Evolutionary conservation across 1,140 invertebrate species (phyloP), one percentile per base, ranked within the genome.

Genomic region (Drosophila seguyi): DNA sequence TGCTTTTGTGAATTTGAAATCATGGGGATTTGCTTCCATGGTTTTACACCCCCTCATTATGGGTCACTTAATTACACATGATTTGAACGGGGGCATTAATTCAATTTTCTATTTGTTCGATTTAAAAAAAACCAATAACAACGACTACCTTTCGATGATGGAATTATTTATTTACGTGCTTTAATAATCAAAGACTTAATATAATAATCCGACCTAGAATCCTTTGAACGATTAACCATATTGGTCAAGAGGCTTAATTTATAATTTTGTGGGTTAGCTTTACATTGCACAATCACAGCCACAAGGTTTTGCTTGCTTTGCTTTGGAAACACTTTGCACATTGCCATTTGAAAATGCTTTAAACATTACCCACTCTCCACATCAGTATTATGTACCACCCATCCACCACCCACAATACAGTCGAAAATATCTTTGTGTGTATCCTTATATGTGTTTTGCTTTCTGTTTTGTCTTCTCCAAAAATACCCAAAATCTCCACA

Each of bases 381-480:
- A 73, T 59, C 31, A 14, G 0, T 8, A 27, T 27, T 47, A 27
- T 10, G 45, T 47, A 4, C 25, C 45, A 34, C 18, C 34, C 31
- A 63, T 59, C n/a, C 41, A 50, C 50, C 52, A 34, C n/a, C 59
- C 60, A 75, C 55, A 48, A 73, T 27, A 52, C 61, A 38, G 48
- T 52, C 31, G 27, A 63, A 73, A 6, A 39, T 55, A 39, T 60
- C 41, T 47, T 31, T 79, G 84, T 80, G 77, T 88, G 84, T 90
- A 90, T 84, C 69, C 74, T 84, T 66, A 79, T 84, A 68, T 81
- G 68, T 90, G 78, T 90, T 90, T 90, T 90, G 85, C 81, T 85
- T 88, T 90, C 62, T 90, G 76, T 90, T 88, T 90, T 74, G 85
- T 88, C 86, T 75, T 73, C 34, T 34, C 60, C 58, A 57, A 48